Base-by-base conservation (phyloP, 2,888 invertebrate genomes). In the Eilema depressum region DNA sequence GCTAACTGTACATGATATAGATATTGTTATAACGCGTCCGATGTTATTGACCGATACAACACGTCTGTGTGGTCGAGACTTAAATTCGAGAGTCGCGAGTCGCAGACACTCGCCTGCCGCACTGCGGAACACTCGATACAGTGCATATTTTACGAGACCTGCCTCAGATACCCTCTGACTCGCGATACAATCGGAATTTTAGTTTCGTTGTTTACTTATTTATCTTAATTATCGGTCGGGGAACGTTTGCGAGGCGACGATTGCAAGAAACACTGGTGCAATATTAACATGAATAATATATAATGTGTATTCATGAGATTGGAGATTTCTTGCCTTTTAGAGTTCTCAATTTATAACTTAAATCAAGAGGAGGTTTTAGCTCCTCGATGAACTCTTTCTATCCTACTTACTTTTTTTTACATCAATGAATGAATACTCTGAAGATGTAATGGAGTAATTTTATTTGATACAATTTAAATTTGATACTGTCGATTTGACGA, bases 141-240 rank as follows among this genome's bases (percentile, higher is more conserved):
- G 86, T 94, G 94, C 94, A 95, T 94, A 94, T 94, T 95, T 95
- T 91, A 95, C 91, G 89, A 91, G 89, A 86, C 84, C 78, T 70
- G 80, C 67, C 78, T 86, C 89, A 83, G 82, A 78, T 78, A 76
- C 81, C 82, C 83, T 83, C 86, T 79, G 84, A 80, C 83, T 84
- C 77, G 77, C 77, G 74, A 81, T 85, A 83, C 83, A 80, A 83
- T 82, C 77, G 80, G 64, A 70, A 77, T 76, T 80, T 76, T 75
- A 83, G 76, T 77, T 76, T 70, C 30, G 73, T 73, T 66, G 70
- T 71, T 83, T 73, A 80, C 64, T 82, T 81, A 81, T 81, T 81
- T 81, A 83, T 75, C 76, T 75, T 83, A 81, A 83, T 81, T 79
- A 82, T 81, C 66, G 75, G 73, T 71, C 71, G 59, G 79, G 76